Base-by-base conservation (phyloP, 2,888 invertebrate genomes). In the Lampropteryx suffumata region DNA sequence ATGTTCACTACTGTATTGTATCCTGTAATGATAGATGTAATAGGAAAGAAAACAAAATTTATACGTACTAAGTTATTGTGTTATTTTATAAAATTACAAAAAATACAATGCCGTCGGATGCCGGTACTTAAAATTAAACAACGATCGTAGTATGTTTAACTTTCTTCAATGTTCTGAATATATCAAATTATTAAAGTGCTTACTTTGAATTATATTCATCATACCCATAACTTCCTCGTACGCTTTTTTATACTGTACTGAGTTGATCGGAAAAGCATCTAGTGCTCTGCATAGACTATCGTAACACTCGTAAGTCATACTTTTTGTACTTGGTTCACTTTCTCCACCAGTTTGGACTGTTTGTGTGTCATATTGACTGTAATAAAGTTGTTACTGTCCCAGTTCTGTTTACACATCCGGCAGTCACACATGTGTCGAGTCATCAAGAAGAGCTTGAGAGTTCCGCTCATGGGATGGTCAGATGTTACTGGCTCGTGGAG, bases 361-460 rank as follows among this genome's bases (percentile, higher is more conserved):
- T 27, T 48, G 1, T 48, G 30, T 10, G 47, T 45, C 40, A 50
- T 28, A 1, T 32, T 1, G 0, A 14, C 24, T 3, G 9, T 1
- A 0, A 13, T 11, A 1, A 9, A 10, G 7, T n/a, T 32, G 1
- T 30, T 17, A 9, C 12, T 2, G 27, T 50, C 33, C 52, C 49
- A 52, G 17, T 47, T 39, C 6, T 12, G 9, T 0, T n/a, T 0
- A 17, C 56, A 57, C 4, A 50, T 47, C 9, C 41, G 14, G 28
- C 56, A 57, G 2, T 21, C 12, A 21, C 56, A 57, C 0, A 30
- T 29, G 10, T 30, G 9, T 14, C 34, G 30, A 1, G 51, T 36
- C 3, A 12, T 2, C 9, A 13, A 9, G n/a, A 34, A 40, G 0
- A 53, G 5, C 1, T 24, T 1, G 6, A 7, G 3, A 1, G 6